A percentile compares a stretch with the other conserved stretches of the same genome.
Evolutionary conservation across 2,888 invertebrate genomes (phyloP).

Genomic region (Marasmarcha lunaedactyla): DNA sequence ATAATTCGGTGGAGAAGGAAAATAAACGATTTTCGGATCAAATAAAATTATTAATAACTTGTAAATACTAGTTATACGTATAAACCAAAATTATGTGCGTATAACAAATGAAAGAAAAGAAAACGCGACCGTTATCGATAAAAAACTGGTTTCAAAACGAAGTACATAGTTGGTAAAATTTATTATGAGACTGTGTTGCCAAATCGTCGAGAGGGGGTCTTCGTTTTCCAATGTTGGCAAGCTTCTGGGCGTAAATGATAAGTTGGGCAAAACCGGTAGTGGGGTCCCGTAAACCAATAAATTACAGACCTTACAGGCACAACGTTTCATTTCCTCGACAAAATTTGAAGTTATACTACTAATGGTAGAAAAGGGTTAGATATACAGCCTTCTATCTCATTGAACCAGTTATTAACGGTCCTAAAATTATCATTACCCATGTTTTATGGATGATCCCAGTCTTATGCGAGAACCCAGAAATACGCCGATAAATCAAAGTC

Average conservation of each 20-base stretch:
- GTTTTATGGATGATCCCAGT: background rate
- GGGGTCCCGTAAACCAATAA: slow-evolving; percentile 30
- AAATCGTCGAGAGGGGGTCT: no score
- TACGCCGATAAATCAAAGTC: background rate
- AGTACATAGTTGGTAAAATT: no score
- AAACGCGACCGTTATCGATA: no score
- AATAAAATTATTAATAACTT: no score
- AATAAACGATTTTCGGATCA: no score
- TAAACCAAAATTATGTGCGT: no score
- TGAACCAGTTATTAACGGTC: background rate
- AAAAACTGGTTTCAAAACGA: no score
- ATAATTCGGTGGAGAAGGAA: no score
- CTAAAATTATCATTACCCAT: background rate
- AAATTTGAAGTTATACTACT: slow-evolving; percentile 41
- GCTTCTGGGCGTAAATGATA: slow-evolving; percentile 54
- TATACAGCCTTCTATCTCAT: background rate
- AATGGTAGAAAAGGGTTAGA: slow-evolving; percentile 1
- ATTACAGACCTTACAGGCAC: slow-evolving; percentile 28
- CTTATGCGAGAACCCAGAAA: background rate
- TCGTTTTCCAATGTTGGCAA: slow-evolving; percentile 5
- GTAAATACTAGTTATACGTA: no score
- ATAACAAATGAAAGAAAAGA: no score
- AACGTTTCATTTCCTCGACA: slow-evolving; percentile 63
- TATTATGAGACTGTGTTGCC: no score
- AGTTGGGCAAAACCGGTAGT: slow-evolving; percentile 43